These are phyloP conservation scores for Ectropis grisescens DNA, from an alignment of 1,140 invertebrate genomes.

Conservation along the genomic window DNA sequence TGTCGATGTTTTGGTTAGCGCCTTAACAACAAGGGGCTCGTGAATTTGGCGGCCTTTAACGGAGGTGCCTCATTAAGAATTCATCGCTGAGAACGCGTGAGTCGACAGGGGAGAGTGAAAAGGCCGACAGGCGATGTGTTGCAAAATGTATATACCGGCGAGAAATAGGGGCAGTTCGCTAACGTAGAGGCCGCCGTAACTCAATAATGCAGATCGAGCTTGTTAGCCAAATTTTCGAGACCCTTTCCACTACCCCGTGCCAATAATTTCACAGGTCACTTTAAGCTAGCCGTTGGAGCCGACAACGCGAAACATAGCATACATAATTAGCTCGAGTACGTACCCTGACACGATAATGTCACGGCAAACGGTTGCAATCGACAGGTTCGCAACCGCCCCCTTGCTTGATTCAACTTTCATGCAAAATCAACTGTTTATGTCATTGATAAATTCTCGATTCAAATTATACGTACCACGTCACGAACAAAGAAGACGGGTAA, in stretches of 20 bases:
- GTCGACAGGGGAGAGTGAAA: slow-evolving; percentile 39
- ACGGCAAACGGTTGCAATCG: slow-evolving; percentile 55
- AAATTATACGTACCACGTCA: too few relatives aligned
- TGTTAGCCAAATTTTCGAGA: neutral
- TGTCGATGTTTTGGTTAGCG: slow-evolving; percentile 40
- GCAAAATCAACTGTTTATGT: too few relatives aligned
- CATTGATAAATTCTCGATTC: too few relatives aligned
- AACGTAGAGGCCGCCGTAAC: slow-evolving; percentile 37
- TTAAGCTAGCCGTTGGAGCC: slow-evolving; percentile 19
- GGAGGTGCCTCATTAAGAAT: slow-evolving; percentile 48
- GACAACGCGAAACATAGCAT: slow-evolving; percentile 42
- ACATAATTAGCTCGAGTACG: slow-evolving; percentile 40
- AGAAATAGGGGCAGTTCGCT: slow-evolving; percentile 64
- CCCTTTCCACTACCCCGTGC: neutral
- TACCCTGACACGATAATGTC: slow-evolving; percentile 54
- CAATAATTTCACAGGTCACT: slow-evolving; percentile 16
- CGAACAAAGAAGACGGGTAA: slow-evolving; percentile 32
- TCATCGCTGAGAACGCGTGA: slow-evolving; percentile 46
- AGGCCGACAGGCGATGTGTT: slow-evolving; percentile 59
- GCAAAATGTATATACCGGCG: slow-evolving; percentile 68
- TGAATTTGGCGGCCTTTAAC: slow-evolving; percentile 62
- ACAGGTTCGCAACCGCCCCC: slow-evolving; percentile 45
- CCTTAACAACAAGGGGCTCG: slow-evolving; percentile 30
- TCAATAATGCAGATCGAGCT: slow-evolving; percentile 48
- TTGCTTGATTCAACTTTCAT: slow-evolving; percentile 20